Conservation (phyloP, 2,888 invertebrate species). For the Candidula unifasciata region DNA sequence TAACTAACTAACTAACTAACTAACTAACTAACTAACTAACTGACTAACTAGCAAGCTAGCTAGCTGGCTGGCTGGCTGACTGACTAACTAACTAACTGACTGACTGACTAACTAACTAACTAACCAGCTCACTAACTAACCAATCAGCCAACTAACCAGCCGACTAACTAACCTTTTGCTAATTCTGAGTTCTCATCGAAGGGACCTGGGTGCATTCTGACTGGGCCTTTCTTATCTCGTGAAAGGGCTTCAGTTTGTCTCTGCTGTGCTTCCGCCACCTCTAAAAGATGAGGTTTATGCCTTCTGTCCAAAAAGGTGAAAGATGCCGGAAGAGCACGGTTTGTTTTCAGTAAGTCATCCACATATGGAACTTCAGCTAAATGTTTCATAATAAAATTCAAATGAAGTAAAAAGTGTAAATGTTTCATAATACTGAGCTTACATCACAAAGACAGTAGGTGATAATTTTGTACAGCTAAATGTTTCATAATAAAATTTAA, state of each 20-base stretch:
- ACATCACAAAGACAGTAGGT: no score
- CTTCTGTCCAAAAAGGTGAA: constrained; percentile 59
- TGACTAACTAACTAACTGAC: no score
- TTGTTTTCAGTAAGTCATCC: constrained; percentile 63
- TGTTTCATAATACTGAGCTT: not conserved
- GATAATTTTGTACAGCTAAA: constrained; percentile 37
- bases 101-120: no score
- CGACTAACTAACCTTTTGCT: constrained; percentile 12
- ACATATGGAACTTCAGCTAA: constrained; percentile 54
- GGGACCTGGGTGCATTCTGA: constrained; percentile 66
- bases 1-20: no score
- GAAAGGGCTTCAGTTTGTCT: constrained; percentile 68
- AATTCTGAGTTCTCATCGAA: constrained; percentile 61
- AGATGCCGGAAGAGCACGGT: constrained; percentile 57
- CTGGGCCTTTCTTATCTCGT: constrained; percentile 58
- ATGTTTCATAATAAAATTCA: constrained; percentile 44
- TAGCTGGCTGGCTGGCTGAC: no score
- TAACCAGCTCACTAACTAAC: no score
- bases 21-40: no score
- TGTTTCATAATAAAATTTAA: constrained; percentile 45
- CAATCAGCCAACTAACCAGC: no score
- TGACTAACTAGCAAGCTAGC: no score
- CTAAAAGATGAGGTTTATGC: constrained; percentile 65
- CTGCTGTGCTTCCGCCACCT: constrained; percentile 70
- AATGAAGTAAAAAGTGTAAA: not conserved